A percentile compares a stretch with the other conserved stretches of the same genome.
Conservation (phyloP, 2,113 vertebrate species). For the Phocoena sinus region DNA sequence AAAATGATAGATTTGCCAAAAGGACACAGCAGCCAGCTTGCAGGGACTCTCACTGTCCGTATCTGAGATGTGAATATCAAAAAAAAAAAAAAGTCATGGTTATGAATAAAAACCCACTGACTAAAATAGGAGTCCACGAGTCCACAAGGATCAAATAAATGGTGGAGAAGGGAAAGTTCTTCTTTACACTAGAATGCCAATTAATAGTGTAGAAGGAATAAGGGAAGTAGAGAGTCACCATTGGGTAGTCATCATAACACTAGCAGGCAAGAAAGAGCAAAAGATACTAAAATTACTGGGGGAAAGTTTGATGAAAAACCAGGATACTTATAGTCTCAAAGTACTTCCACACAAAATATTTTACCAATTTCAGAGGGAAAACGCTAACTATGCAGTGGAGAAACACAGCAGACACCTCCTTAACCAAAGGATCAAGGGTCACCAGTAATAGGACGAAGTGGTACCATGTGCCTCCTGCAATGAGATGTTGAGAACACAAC, state of each 20-base stretch:
- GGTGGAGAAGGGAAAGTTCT: neutral
- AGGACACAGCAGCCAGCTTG: neutral
- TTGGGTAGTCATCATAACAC: neutral
- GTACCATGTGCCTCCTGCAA: neutral
- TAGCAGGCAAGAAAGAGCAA: neutral
- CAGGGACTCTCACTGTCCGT: neutral
- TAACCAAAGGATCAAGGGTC: neutral
- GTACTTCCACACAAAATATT: neutral
- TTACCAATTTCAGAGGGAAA: neutral
- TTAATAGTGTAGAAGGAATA: neutral
- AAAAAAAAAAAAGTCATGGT: neutral
- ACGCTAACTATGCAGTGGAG: neutral
- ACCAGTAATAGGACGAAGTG: neutral
- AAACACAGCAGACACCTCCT: neutral
- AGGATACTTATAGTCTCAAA: neutral
- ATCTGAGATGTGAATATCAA: neutral
- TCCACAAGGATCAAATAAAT: neutral
- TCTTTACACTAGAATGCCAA: neutral
- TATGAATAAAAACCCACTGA: slow-evolving; percentile 5
- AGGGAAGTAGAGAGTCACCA: neutral
- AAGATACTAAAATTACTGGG: neutral
- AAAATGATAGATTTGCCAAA: neutral
- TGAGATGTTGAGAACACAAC: neutral
- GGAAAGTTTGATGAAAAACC: neutral
- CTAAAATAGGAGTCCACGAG: neutral